Evolutionary conservation across 2,113 vertebrate genomes (phyloP).

Genomic region (Coptodon bakossiorum): DNA sequence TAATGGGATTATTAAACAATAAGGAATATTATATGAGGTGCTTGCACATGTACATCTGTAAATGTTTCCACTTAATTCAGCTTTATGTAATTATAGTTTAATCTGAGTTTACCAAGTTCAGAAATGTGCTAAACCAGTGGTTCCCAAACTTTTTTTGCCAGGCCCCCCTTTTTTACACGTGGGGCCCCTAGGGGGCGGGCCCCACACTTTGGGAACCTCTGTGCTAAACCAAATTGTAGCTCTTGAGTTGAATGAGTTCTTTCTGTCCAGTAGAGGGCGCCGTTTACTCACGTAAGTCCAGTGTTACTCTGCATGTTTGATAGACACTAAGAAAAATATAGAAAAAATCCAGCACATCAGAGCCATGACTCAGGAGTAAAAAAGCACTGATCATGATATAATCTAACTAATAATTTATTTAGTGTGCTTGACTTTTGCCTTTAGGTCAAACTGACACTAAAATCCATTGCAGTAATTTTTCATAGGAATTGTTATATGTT

Average conservation of each 20-base stretch:
- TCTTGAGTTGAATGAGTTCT: neutral
- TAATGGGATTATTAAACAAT: neutral
- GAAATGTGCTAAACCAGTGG: neutral
- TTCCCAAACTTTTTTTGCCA: too few relatives aligned
- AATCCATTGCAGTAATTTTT: neutral
- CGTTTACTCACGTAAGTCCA: neutral
- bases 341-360: neutral
- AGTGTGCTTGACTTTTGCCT: neutral
- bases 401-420: neutral
- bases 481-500: neutral
- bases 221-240: neutral
- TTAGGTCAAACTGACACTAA: neutral
- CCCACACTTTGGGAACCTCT: too few relatives aligned
- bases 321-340: rapidly evolving
- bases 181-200: too few relatives aligned
- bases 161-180: too few relatives aligned
- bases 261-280: slow-evolving; percentile 41
- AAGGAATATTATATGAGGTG: neutral
- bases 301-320: neutral
- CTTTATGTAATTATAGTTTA: neutral
- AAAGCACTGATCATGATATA: neutral
- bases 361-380: neutral
- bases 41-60: neutral
- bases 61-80: neutral
- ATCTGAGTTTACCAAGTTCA: neutral